Percentiles rank a stretch among this genome's conserved stretches.
phyloP scores from a whole-genome alignment of 1,140 invertebrate genomes.

The Meteorus sp. region DNA sequence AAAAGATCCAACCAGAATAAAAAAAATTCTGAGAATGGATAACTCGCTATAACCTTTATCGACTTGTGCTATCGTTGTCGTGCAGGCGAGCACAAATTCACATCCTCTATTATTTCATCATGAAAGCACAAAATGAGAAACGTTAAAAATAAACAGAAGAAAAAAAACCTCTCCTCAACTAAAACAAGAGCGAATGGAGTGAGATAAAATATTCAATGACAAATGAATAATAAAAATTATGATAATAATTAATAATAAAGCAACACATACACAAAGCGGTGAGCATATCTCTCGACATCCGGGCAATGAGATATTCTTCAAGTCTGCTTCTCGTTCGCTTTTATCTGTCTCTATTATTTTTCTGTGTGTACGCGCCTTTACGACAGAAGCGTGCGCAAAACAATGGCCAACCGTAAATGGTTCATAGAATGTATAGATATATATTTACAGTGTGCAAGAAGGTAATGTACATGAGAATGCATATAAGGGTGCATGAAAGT shows the following conservation, averaged over 20 bases:
- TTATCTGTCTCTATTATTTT: neutral
- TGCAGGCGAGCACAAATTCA: slow-evolving; percentile 6
- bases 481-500: neutral
- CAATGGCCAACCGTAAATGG: slow-evolving; percentile 24
- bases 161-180: too few species aligned
- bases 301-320: slow-evolving; percentile 26
- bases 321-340: slow-evolving; percentile 18
- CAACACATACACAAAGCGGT: slow-evolving; percentile 12
- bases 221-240: slow-evolving; percentile 24
- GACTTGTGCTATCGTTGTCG: slow-evolving; percentile 10
- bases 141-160: too few species aligned
- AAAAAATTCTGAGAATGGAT: too few species aligned
- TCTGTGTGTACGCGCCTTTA: slow-evolving; percentile 20
- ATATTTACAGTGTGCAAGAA: neutral
- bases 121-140: too few species aligned
- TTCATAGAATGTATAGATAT: slow-evolving; percentile 3
- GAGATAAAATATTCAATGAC: neutral
- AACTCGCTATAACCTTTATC: slow-evolving; percentile 17
- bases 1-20: too few species aligned
- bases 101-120: too few species aligned
- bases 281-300: slow-evolving; percentile 18
- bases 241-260: slow-evolving; percentile 7
- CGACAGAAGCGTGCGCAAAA: slow-evolving; percentile 19
- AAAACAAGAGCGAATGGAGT: neutral
- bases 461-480: neutral